Percentiles rank a stretch among this genome's conserved stretches.
phyloP scores from a whole-genome alignment of 2,113 vertebrate genomes.

The Pionites leucogaster region DNA sequence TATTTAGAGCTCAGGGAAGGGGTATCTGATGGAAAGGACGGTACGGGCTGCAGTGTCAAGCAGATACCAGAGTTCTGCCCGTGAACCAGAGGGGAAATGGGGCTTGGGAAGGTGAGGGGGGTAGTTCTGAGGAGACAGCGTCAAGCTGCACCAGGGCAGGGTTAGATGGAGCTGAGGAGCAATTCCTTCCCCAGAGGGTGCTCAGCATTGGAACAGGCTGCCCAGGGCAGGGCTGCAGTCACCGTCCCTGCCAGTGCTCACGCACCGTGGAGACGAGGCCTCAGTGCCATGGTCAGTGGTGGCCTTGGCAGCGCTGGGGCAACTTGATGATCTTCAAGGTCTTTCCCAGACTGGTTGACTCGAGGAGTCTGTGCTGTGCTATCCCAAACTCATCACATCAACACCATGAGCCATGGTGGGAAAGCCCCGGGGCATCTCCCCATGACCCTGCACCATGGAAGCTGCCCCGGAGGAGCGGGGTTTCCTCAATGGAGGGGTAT shows the following conservation, averaged over 20 bases:
- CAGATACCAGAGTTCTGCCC: rapidly evolving
- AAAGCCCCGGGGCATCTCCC: not conserved
- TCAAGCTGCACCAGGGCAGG: not conserved
- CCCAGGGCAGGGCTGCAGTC: too few relatives aligned
- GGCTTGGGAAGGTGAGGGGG: not conserved
- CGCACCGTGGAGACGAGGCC: too few relatives aligned
- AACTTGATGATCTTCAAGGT: not conserved
- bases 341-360: not conserved
- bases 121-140: not conserved
- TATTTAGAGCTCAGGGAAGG: rapidly evolving
- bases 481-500: slow-evolving; percentile 49
- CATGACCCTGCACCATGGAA: rapidly evolving
- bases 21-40: not conserved
- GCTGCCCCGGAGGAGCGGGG: not conserved
- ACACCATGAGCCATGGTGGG: rapidly evolving
- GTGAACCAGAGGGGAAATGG: rapidly evolving
- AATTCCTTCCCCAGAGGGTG: not conserved
- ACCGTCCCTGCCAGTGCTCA: not conserved
- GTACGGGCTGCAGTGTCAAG: rapidly evolving
- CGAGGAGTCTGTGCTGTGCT: not conserved
- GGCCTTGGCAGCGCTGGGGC: not conserved
- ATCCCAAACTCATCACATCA: not conserved
- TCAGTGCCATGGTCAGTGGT: not conserved
- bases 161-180: not conserved
- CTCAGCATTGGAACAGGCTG: not conserved